These are phyloP conservation scores for Bradysia coprophila DNA, from an alignment of 1,140 invertebrate species.

Conservation along the genomic window DNA sequence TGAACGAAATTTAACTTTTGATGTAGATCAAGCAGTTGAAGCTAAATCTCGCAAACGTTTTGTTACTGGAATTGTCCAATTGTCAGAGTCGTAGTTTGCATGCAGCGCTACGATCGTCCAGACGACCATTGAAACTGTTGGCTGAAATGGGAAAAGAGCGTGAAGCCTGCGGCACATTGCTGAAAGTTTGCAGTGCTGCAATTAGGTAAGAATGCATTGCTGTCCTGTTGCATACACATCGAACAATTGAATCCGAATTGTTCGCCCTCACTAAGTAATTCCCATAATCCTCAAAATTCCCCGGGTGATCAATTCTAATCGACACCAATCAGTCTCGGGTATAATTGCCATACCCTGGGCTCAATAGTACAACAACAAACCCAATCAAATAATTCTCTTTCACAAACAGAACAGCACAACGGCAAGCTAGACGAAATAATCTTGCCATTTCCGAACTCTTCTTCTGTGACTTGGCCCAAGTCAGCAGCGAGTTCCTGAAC, in stretches of 20 bases:
- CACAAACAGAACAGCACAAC: conserved; percentile 10
- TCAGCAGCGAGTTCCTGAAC: conserved; percentile 19
- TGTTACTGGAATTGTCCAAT: conserved; percentile 76
- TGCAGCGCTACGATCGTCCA: conserved; percentile 76
- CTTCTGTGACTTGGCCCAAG: conserved; percentile 21
- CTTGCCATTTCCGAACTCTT: conserved; percentile 20
- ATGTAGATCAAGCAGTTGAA: conserved; percentile 48
- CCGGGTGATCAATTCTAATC: no score
- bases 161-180: conserved; percentile 14
- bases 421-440: conserved; percentile 20
- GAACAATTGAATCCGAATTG: no score
- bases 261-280: no score
- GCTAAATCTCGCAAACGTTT: conserved; percentile 59
- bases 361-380: no score
- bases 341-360: no score
- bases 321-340: no score
- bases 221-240: background rate
- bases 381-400: background rate
- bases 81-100: conserved; percentile 76
- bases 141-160: conserved; percentile 33
- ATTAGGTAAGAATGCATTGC: conserved; percentile 10
- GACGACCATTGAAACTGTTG: conserved; percentile 71
- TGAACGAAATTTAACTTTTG: conserved; percentile 13
- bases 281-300: no score
- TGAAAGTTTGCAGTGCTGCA: conserved; percentile 17